Conservation (phyloP, 2,113 vertebrate genomes). For the Diglossa brunneiventris region DNA sequence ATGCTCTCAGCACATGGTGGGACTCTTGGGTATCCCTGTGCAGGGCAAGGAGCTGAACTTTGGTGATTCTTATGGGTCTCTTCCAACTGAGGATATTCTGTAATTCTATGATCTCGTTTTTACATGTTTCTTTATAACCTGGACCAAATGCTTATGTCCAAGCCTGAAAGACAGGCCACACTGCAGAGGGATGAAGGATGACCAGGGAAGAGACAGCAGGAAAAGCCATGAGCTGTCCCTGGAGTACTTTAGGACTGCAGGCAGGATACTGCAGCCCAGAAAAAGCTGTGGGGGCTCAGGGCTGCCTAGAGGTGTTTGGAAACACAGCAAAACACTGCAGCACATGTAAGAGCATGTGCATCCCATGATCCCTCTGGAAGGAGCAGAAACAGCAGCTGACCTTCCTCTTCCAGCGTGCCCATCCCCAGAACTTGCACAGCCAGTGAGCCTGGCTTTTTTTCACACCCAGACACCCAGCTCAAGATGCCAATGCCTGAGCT, state of each 20-base stretch:
- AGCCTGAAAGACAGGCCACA: neutral
- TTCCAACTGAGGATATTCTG: neutral
- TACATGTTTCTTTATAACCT: neutral
- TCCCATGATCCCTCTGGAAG: rapidly evolving
- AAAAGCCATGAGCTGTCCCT: neutral
- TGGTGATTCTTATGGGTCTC: rapidly evolving
- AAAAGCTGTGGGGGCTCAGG: neutral
- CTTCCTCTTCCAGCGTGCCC: neutral
- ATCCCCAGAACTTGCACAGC: neutral
- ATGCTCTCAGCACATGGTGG: neutral
- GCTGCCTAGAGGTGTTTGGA: neutral
- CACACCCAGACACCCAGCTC: neutral
- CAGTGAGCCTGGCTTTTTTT: neutral
- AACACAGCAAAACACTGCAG: neutral
- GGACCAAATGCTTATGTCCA: rapidly evolving
- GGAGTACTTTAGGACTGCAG: neutral
- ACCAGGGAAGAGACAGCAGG: neutral
- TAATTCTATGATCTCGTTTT: neutral
- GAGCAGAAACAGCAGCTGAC: neutral
- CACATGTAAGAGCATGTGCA: rapidly evolving
- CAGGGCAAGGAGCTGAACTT: neutral
- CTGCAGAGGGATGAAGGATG: neutral
- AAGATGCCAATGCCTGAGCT: neutral
- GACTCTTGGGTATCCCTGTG: neutral
- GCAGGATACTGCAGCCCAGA: neutral